Base-by-base conservation (phyloP, 2,888 invertebrate genomes). In the Aphrophora alni region DNA sequence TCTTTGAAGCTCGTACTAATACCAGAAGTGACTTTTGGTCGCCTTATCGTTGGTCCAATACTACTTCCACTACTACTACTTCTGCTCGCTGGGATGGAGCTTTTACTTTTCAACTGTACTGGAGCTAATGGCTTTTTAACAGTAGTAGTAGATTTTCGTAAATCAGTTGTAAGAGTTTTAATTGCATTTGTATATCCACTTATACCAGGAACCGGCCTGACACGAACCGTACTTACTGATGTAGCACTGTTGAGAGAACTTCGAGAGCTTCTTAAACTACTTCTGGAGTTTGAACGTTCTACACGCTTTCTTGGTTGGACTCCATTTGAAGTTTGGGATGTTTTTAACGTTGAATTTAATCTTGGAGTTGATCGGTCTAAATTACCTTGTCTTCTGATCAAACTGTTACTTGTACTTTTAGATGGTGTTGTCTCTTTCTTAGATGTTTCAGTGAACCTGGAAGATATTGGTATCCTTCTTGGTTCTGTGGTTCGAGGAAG, bases 241-340 rank as follows among this genome's bases (percentile, higher is more conserved):
- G 94, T 93, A 1, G 95, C 93, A 87, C 95, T 96, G 86, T 95
- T 95, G 77, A 96, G 89, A 0, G 96, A 96, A 86, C 95, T 95
- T 33, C 95, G 90, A 0, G 96, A 96, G 86, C 96, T 95, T 27
- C 95, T 91, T 21, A 96, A 89, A 78, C 95, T 95, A 69, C 95
- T 93, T 59, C 95, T 90, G 0, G 96, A 96, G 21, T 93, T 92
- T 5, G 95, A 95, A 59, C 95, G 90, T 86, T 95, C 95, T 0
- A 95, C 94, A 84, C 92, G 72, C 38, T 82, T 83, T 51, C 78
- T 79, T 8, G 70, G 75, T 17, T 78, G 33, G 1, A 24, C 14
- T 28, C 24, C 28, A 33, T 33, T 73, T 21, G 75, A 69, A 33
- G 24, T 70, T 10, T n/a, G 75, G 75, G 78, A 78, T 51, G 70